Conservation (phyloP, 2,888 invertebrate genomes). For the Lasioglossum morio region DNA sequence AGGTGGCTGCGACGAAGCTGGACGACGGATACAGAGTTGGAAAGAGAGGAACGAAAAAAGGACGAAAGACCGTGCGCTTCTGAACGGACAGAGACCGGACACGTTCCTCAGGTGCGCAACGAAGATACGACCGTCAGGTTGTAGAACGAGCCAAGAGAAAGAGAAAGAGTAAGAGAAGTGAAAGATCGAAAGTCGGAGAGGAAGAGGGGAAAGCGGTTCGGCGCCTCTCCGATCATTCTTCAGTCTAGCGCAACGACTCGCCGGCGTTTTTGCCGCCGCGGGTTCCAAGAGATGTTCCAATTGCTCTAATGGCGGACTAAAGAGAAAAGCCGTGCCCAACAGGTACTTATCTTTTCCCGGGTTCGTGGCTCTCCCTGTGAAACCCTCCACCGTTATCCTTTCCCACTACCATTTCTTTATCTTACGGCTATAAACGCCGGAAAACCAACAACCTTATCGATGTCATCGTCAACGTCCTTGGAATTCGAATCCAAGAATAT, state of each 20-base stretch:
- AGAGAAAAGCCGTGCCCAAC: constrained; percentile 77
- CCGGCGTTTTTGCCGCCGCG: constrained; percentile 79
- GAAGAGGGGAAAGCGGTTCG: constrained; percentile 71
- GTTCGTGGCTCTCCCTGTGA: constrained; percentile 54
- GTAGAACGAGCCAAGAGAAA: constrained; percentile 43
- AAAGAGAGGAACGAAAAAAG: constrained; percentile 30
- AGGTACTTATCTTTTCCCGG: constrained; percentile 76
- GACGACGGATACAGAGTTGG: constrained; percentile 19
- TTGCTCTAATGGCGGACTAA: constrained; percentile 82
- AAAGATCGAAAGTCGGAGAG: constrained; percentile 55
- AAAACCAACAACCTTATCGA: constrained; percentile 37
- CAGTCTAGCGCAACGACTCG: constrained; percentile 83
- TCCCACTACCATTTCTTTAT: constrained; percentile 17
- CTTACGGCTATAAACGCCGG: background rate
- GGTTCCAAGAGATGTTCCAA: constrained; percentile 80
- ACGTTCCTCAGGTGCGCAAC: constrained; percentile 36
- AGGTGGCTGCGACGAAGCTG: constrained; percentile 9
- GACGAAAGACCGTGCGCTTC: constrained; percentile 20
- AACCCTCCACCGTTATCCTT: background rate
- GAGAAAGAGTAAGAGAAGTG: constrained; percentile 42
- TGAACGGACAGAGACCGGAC: constrained; percentile 17
- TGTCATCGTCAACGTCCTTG: constrained; percentile 33
- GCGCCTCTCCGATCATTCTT: constrained; percentile 84
- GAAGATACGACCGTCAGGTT: constrained; percentile 3
- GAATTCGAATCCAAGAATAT: constrained; percentile 25